These are phyloP conservation scores for Setophaga petechia DNA, from an alignment of 2,113 vertebrate species.

Conservation along the genomic window DNA sequence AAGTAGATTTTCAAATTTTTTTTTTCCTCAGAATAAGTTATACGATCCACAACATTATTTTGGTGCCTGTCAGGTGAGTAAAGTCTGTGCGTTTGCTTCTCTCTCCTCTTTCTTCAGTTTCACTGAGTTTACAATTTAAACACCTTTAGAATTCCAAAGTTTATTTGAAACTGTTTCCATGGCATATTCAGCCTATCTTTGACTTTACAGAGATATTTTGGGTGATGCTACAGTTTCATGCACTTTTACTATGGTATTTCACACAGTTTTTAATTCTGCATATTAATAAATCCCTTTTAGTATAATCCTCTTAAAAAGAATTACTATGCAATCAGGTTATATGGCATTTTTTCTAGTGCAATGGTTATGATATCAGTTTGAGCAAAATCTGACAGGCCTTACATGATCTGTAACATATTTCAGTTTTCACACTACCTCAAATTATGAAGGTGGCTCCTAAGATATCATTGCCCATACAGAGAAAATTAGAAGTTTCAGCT, in stretches of 20 bases:
- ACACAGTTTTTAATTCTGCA: not conserved
- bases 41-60: not conserved
- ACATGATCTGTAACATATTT: not conserved
- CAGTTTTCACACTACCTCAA: not conserved
- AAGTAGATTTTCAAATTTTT: not conserved
- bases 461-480: not conserved
- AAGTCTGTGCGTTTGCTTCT: not conserved
- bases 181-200: not conserved
- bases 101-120: not conserved
- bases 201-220: not conserved
- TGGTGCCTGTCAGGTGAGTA: not conserved
- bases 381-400: not conserved
- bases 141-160: not conserved
- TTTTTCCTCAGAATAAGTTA: not conserved
- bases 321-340: not conserved
- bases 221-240: not conserved
- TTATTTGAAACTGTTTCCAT: not conserved
- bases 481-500: not conserved
- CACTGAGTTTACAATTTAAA: not conserved
- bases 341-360: not conserved
- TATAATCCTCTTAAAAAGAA: not conserved
- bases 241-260: not conserved
- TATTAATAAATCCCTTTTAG: not conserved
- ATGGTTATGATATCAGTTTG: not conserved
- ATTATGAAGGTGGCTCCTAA: not conserved